Evolutionary conservation across 92 coral and sea anemone species (phyloP).

Genomic region (Phenganax marumi): DNA sequence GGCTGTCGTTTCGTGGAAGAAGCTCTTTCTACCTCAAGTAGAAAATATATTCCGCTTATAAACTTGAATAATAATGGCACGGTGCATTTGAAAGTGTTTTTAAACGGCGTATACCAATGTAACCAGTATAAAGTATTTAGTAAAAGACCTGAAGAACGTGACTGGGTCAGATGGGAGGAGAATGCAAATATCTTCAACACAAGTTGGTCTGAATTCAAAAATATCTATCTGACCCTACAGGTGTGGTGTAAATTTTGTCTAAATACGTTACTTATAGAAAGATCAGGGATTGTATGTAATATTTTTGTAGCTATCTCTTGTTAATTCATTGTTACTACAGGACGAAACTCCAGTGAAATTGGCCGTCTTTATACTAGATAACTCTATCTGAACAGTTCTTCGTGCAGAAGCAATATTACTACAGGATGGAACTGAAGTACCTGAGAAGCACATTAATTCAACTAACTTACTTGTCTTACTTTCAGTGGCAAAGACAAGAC

Average conservation of each 20-base stretch:
- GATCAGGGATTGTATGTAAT: too few species aligned
- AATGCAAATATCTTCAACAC: background rate
- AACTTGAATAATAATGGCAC: conserved; percentile 30
- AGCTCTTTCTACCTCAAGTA: background rate
- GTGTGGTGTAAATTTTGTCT: background rate
- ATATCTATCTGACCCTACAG: conserved; percentile 5
- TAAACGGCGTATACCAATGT: background rate
- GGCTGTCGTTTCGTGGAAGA: conserved; percentile 36
- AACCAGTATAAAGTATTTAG: background rate
- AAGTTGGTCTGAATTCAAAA: background rate
- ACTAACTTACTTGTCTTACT: background rate
- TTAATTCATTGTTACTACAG: too few species aligned
- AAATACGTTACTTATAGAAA: too few species aligned
- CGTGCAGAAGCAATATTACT: too few species aligned
- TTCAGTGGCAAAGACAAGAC: conserved; percentile 13
- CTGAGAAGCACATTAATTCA: background rate
- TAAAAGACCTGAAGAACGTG: conserved; percentile 8
- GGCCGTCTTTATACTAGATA: too few species aligned
- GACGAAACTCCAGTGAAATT: too few species aligned
- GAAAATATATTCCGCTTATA: conserved; percentile 16
- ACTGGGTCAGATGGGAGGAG: conserved; percentile 5
- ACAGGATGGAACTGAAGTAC: too few species aligned
- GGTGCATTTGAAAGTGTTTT: background rate
- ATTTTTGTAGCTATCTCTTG: too few species aligned
- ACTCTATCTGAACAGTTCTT: too few species aligned